These are phyloP conservation scores for Manis pentadactyla DNA, from an alignment of 2,797 vertebrate genomes.

Conservation along the genomic window DNA sequence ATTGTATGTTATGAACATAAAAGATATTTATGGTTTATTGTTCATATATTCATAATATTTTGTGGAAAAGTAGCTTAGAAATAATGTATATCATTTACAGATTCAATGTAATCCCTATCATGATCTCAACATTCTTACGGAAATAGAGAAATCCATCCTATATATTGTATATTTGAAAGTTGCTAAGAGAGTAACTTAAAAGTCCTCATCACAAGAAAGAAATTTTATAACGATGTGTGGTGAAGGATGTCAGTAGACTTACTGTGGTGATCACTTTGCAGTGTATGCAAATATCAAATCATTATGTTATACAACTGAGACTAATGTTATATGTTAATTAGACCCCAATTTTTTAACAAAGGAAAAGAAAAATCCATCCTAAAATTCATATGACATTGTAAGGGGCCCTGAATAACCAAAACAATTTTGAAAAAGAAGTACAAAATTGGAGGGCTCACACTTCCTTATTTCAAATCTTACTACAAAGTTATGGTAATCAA, in stretches of 20 bases:
- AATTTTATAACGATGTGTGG: background rate
- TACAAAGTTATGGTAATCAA: background rate
- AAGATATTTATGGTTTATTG: background rate
- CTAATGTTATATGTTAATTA: background rate
- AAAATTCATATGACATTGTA: background rate
- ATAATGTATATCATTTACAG: background rate
- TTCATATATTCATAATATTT: background rate
- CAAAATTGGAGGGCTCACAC: background rate
- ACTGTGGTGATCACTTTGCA: background rate
- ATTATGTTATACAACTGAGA: background rate
- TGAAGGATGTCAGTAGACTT: background rate
- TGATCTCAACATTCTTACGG: background rate
- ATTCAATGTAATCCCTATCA: background rate
- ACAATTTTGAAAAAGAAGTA: background rate
- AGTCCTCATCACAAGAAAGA: background rate
- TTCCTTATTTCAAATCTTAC: background rate
- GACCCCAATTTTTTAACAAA: background rate
- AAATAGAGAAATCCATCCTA: background rate
- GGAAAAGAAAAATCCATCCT: background rate
- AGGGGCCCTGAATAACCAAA: background rate
- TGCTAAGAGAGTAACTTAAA: background rate
- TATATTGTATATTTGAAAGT: background rate
- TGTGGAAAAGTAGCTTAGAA: background rate
- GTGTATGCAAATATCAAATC: background rate
- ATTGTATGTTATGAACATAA: background rate